A percentile compares a stretch with the other conserved stretches of the same genome.
These are phyloP conservation scores for Cancer borealis DNA, from an alignment of 2,888 invertebrate species.

Conservation along the genomic window DNA sequence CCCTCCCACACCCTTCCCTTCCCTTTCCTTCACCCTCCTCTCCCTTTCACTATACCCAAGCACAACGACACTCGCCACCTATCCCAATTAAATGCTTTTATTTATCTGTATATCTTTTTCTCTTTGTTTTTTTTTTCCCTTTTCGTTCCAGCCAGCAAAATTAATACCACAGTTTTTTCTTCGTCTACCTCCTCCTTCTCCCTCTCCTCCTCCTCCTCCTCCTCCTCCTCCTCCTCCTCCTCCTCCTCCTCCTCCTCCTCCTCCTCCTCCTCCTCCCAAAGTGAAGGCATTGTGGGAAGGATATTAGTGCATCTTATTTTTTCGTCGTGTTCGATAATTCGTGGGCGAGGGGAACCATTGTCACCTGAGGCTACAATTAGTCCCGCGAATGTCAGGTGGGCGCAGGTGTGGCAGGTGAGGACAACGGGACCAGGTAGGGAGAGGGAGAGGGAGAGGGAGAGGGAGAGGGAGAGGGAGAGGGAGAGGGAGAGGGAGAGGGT, in stretches of 20 bases:
- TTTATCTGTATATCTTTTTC: slow-evolving; percentile 7
- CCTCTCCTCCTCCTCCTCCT: not conserved
- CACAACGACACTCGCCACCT: not conserved
- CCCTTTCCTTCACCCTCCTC: not conserved
- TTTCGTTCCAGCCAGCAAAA: not conserved
- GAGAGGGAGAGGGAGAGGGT: not conserved
- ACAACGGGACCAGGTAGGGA: not conserved
- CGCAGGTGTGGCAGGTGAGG: not conserved
- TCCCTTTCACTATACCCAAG: not conserved
- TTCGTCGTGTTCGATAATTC: slow-evolving; percentile 47
- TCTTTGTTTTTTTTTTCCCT: not conserved
- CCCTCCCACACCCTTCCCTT: not conserved
- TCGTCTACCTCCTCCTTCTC: not conserved
- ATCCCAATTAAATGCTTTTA: not conserved
- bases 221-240: not conserved
- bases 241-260: not conserved
- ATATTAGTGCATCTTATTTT: slow-evolving; percentile 59
- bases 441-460: not conserved
- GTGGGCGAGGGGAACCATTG: slow-evolving; percentile 49
- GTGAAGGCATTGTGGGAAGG: slow-evolving; percentile 28
- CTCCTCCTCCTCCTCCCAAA: not conserved
- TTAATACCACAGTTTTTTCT: not conserved
- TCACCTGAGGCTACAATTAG: slow-evolving; percentile 61
- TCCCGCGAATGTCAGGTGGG: slow-evolving; percentile 54
- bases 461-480: not conserved